Conservation (phyloP, 1,140 invertebrate species). For the Meloidogyne exigua region DNA sequence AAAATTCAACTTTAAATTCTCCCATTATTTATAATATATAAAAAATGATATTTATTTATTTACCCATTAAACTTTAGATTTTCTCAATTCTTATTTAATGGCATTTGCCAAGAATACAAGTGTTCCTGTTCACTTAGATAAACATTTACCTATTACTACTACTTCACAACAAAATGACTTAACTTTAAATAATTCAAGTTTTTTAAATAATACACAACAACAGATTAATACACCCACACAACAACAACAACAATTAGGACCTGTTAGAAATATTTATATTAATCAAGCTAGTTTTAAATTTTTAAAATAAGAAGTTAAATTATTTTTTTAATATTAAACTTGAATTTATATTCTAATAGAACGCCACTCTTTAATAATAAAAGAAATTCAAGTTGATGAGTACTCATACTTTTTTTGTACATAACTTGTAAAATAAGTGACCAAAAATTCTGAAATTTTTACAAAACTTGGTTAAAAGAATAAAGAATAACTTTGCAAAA, state of each 20-base stretch:
- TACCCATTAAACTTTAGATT: too few species aligned
- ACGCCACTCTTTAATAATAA: too few species aligned
- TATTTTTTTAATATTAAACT: too few species aligned
- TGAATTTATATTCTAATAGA: too few species aligned
- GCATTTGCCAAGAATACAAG: constrained; percentile 10
- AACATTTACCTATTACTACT: neutral
- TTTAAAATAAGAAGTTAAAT: neutral
- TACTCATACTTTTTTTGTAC: too few species aligned
- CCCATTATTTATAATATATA: too few species aligned
- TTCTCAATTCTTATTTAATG: too few species aligned
- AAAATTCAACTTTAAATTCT: too few species aligned
- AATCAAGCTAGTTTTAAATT: neutral
- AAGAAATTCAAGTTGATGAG: too few species aligned
- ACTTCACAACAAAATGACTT: neutral
- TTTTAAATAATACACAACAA: neutral
- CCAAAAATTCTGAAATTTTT: too few species aligned
- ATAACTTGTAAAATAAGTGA: too few species aligned
- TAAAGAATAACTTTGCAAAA: neutral
- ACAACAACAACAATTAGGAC: neutral
- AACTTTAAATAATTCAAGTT: neutral
- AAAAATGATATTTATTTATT: too few species aligned
- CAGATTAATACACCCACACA: neutral
- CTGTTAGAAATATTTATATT: neutral
- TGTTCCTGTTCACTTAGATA: neutral
- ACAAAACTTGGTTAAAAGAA: neutral